Evolutionary conservation across 2,888 invertebrate species (phyloP), one percentile per base, ranked within the genome.

Genomic region (Sarcophaga subvicina): DNA sequence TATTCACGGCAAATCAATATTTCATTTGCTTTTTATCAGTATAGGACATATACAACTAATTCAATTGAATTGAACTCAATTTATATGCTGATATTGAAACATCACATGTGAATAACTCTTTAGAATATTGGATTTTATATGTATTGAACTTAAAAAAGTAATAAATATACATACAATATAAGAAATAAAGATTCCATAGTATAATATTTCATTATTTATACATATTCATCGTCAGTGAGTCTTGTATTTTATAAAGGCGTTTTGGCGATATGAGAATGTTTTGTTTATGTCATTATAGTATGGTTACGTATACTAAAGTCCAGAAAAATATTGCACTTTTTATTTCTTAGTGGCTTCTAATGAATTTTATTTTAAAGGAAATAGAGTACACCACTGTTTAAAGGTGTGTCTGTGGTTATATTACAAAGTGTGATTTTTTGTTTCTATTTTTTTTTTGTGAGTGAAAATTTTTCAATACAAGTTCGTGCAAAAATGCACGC

Each of bases 71-170:
- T 22, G 22, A 72, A 72, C 72, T 77, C 22, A 22, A 27, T 82
- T 82, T 82, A 47, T 77, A 27, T 83, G 73, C 79, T 83, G 83
- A 83, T 83, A 83, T 75, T 63, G 63, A 79, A 73, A 63, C 25
- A 54, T 27, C 80, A 84, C 80, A 84, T 84, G 80, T 84, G 76
- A 80, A 84, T 79, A 84, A 84, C 80, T 84, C 84, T 84, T 84
- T 80, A 84, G 66, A 64, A 60, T 64, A 76, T 80, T 83, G 62
- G 76, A 66, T 76, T 84, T 64, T 76, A 27, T 37, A 37, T 37
- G 37, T 37, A 37, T 8, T 37, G 10, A 37, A 37, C 37, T 37
- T 37, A 37, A 37, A 37, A 37, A 37, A 37, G 37, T 37, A 37
- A 37, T 70, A 78, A 63, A 78, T 78, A 80, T 67, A 69, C 4